phyloP scores from a whole-genome alignment of 1,140 invertebrate genomes.

The Chymomyza costata region DNA sequence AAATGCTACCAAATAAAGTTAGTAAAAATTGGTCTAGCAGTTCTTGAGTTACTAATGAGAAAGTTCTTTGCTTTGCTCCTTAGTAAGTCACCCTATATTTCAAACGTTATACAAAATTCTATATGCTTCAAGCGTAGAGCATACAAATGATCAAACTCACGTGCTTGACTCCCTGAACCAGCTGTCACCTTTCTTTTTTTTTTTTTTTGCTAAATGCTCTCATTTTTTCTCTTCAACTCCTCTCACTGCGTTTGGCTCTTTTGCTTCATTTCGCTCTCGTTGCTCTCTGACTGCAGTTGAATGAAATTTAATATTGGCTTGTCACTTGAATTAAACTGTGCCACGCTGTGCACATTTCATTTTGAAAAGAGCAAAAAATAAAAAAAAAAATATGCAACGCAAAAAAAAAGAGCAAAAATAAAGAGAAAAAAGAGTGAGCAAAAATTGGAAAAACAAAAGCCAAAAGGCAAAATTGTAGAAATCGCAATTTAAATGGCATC shows the following conservation, averaged over 20 bases:
- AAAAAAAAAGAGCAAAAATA: constrained; percentile 6
- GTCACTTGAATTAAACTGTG: constrained; percentile 67
- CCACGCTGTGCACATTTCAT: constrained; percentile 41
- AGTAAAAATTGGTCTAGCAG: too few relatives aligned
- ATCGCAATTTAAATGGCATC: constrained; percentile 15
- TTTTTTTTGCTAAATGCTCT: not conserved
- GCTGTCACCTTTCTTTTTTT: not conserved
- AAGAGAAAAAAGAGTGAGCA: not conserved
- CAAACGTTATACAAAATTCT: too few relatives aligned
- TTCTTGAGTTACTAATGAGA: too few relatives aligned
- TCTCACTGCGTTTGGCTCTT: not conserved
- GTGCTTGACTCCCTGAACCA: too few relatives aligned
- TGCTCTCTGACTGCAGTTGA: constrained; percentile 24
- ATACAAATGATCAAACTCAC: too few relatives aligned
- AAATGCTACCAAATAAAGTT: too few relatives aligned
- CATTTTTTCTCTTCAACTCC: not conserved
- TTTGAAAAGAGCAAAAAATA: constrained; percentile 30
- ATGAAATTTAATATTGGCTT: constrained; percentile 69
- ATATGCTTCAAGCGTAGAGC: too few relatives aligned
- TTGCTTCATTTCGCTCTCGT: constrained; percentile 2
- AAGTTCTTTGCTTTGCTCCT: too few relatives aligned
- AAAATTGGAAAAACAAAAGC: not conserved
- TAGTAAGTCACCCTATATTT: too few relatives aligned
- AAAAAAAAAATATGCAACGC: constrained; percentile 8
- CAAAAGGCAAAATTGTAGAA: constrained; percentile 4